These are phyloP conservation scores for Drosophila kokeensis DNA, from an alignment of 2,888 invertebrate species.

Conservation along the genomic window DNA sequence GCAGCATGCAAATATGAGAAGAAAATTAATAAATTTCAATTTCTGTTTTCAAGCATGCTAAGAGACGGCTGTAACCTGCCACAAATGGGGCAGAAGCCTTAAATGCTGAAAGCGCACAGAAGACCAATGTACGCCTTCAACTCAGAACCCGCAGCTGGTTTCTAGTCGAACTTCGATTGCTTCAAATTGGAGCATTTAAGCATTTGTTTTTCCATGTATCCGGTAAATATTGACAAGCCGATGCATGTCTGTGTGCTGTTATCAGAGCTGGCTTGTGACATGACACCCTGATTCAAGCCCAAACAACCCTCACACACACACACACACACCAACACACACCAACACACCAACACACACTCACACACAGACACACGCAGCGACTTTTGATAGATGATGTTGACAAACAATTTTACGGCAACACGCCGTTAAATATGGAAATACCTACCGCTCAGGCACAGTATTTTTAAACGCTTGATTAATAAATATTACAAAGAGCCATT, in stretches of 20 bases:
- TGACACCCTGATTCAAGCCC: slow-evolving; percentile 10
- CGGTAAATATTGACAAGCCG: slow-evolving; percentile 13
- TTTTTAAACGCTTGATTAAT: slow-evolving; percentile 51
- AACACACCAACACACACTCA: not conserved
- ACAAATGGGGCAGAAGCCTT: not conserved
- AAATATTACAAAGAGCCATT: slow-evolving; percentile 50
- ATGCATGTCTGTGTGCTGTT: slow-evolving; percentile 1
- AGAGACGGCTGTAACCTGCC: not conserved
- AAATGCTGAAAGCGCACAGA: not conserved
- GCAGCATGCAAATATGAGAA: not conserved
- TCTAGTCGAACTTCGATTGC: slow-evolving; percentile 1
- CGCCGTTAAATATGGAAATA: slow-evolving; percentile 17
- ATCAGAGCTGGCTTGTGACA: slow-evolving; percentile 16
- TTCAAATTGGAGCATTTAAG: slow-evolving; percentile 2
- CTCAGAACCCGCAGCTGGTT: not conserved
- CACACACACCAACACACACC: not conserved
- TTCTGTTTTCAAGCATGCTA: not conserved
- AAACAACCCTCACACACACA: not conserved
- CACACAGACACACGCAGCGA: slow-evolving; percentile 2
- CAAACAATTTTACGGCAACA: slow-evolving; percentile 22
- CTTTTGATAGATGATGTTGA: slow-evolving; percentile 48
- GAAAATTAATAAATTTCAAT: not conserved
- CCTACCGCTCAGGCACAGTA: slow-evolving; percentile 5
- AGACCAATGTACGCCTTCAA: not conserved
- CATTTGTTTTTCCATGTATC: slow-evolving; percentile 1